Percentiles rank a stretch among this genome's conserved stretches.
Evolutionary conservation across 2,888 invertebrate genomes (phyloP).

Genomic region (Oscheius sp.): DNA sequence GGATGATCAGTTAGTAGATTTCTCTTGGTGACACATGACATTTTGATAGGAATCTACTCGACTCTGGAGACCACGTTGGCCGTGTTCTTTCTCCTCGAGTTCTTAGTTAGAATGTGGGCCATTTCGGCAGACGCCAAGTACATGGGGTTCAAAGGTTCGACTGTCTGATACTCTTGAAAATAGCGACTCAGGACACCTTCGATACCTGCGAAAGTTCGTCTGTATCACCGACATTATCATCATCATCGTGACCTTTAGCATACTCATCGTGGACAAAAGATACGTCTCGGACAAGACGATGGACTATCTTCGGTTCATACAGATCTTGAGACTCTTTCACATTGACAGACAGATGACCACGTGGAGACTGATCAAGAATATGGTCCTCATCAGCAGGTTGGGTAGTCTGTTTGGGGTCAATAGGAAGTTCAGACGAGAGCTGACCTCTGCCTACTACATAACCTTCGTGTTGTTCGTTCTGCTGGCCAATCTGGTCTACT

Average conservation of each 20-base stretch:
- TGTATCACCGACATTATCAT: constrained; percentile 63
- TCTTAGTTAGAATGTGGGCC: constrained; percentile 63
- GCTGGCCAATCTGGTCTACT: constrained; percentile 46
- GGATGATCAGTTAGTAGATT: background rate
- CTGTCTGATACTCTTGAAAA: background rate
- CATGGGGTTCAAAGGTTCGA: constrained; percentile 52
- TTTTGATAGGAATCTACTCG: constrained; percentile 42
- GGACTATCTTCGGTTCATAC: constrained; percentile 50
- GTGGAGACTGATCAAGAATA: constrained; percentile 61
- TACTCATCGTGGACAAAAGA: constrained; percentile 52
- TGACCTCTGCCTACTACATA: constrained; percentile 63
- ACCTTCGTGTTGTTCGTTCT: constrained; percentile 57
- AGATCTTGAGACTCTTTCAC: constrained; percentile 68
- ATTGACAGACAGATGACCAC: constrained; percentile 67
- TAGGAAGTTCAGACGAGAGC: constrained; percentile 45
- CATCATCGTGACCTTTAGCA: constrained; percentile 58
- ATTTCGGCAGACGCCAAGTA: constrained; percentile 65
- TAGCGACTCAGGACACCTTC: constrained; percentile 46
- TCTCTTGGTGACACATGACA: background rate
- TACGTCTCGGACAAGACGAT: constrained; percentile 48
- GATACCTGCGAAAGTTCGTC: constrained; percentile 55
- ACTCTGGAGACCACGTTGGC: constrained; percentile 60
- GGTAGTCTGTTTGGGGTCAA: constrained; percentile 19
- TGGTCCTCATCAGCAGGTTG: constrained; percentile 59
- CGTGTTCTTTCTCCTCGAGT: constrained; percentile 63